A percentile compares a stretch with the other conserved stretches of the same genome.
Evolutionary conservation across 2,888 invertebrate species (phyloP).

Genomic region (Adineta ricciae): DNA sequence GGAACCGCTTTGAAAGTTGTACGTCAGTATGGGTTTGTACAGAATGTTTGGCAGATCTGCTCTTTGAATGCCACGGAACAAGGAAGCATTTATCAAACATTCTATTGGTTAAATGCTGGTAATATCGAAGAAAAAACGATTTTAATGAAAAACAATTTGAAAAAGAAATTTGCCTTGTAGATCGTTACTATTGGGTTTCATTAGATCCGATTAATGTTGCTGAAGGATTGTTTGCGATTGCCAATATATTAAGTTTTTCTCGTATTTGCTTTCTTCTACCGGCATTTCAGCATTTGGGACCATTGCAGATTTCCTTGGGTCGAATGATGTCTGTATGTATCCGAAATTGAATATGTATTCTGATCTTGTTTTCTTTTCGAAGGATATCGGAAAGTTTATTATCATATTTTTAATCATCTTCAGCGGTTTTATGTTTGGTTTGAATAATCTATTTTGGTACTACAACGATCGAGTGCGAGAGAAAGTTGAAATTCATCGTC

Average conservation of each 20-base stretch:
- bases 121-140: neutral
- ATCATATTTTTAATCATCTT: constrained; percentile 41
- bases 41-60: neutral
- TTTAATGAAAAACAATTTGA: neutral
- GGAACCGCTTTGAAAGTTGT: neutral
- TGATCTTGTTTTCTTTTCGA: constrained; percentile 34
- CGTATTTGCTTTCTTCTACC: constrained; percentile 44
- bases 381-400: constrained; percentile 45
- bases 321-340: constrained; percentile 41
- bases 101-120: constrained; percentile 38
- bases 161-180: constrained; percentile 35
- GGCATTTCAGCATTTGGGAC: constrained; percentile 43
- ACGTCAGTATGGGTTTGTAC: neutral
- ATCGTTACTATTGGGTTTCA: constrained; percentile 41
- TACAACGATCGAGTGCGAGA: constrained; percentile 43
- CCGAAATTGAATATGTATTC: too few relatives aligned
- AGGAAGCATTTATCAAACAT: constrained; percentile 21
- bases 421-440: constrained; percentile 45
- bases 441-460: constrained; percentile 49
- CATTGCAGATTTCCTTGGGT: constrained; percentile 44
- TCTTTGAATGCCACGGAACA: neutral
- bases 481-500: constrained; percentile 15
- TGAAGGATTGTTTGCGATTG: constrained; percentile 43
- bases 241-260: constrained; percentile 43
- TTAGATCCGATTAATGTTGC: constrained; percentile 42